Percentiles rank a stretch among this genome's conserved stretches.
These are phyloP conservation scores for Guaruba guarouba DNA, from an alignment of 2,113 vertebrate species.

Conservation along the genomic window DNA sequence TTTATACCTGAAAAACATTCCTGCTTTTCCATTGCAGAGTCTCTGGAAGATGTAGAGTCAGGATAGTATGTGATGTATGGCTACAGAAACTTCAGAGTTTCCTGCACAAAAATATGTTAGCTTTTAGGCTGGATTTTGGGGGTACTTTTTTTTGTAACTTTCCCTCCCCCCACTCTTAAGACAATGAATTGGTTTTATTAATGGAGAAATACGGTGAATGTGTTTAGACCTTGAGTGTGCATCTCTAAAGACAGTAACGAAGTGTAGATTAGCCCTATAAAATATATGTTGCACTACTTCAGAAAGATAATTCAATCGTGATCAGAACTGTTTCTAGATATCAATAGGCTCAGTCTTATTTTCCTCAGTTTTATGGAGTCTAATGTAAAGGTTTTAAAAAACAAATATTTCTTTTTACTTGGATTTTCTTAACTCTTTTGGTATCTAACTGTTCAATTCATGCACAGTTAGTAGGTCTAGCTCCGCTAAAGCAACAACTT, in stretches of 20 bases:
- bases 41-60: not conserved
- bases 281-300: not conserved
- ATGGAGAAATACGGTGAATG: not conserved
- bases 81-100: not conserved
- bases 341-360: not conserved
- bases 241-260: not conserved
- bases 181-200: not conserved
- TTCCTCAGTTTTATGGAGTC: not conserved
- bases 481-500: not conserved
- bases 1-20: not conserved
- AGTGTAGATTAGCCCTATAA: not conserved
- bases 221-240: not conserved
- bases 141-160: not conserved
- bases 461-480: not conserved
- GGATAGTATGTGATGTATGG: not conserved
- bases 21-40: not conserved
- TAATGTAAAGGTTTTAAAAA: not conserved
- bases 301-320: not conserved
- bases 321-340: not conserved
- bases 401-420: not conserved
- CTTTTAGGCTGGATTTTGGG: not conserved
- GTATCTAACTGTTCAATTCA: not conserved
- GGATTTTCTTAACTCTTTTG: not conserved
- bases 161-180: not conserved
- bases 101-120: not conserved